Conservation (phyloP, 1,140 invertebrate genomes). For the Aculops lycopersici region DNA sequence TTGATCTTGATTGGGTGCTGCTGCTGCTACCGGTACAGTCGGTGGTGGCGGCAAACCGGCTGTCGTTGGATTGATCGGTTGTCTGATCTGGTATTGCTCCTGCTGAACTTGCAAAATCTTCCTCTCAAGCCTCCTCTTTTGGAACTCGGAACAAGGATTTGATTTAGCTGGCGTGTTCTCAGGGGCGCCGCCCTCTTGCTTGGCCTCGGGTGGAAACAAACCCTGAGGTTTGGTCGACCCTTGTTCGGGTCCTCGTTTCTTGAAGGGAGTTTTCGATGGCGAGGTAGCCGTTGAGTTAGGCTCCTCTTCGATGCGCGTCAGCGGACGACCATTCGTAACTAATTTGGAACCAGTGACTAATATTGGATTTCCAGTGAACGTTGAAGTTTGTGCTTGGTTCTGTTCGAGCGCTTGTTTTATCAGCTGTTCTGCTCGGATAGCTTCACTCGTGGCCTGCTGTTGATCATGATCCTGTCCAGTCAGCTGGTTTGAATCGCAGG, state of each 20-base stretch:
- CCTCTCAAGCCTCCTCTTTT: not conserved
- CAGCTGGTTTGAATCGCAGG: too few relatives aligned
- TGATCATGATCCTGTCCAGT: too few relatives aligned
- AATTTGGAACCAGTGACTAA: too few relatives aligned
- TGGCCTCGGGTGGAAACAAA: not conserved
- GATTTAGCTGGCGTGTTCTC: too few relatives aligned
- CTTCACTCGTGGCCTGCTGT: too few relatives aligned
- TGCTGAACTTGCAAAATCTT: not conserved
- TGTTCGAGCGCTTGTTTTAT: too few relatives aligned
- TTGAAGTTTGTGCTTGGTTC: too few relatives aligned
- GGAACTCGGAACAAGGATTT: too few relatives aligned
- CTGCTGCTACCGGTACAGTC: not conserved
- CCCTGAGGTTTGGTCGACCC: not conserved
- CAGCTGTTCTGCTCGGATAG: too few relatives aligned
- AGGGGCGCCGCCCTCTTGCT: not conserved
- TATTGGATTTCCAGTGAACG: too few relatives aligned
- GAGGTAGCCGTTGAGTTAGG: not conserved
- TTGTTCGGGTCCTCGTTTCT: not conserved
- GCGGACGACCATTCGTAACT: too few relatives aligned
- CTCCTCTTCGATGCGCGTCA: not conserved
- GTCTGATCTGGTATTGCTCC: conserved; percentile 40
- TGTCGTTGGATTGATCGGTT: conserved; percentile 33
- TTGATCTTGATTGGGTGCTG: not conserved
- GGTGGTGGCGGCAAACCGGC: conserved; percentile 16
- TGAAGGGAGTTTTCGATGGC: not conserved